These are phyloP conservation scores for Contarinia nasturtii DNA, from an alignment of 1,140 invertebrate genomes.

Conservation along the genomic window DNA sequence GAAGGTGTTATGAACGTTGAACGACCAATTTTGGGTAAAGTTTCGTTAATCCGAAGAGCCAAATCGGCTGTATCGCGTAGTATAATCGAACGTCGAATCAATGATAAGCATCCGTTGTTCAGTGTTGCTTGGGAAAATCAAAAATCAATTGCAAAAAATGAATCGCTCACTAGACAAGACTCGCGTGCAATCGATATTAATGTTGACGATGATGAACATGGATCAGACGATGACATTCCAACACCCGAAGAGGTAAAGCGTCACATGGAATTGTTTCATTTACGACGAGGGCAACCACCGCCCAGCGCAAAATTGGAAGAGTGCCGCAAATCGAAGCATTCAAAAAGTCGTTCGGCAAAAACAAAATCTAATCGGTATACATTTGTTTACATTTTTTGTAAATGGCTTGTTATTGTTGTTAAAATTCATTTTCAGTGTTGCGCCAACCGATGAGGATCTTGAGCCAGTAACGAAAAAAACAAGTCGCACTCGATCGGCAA, in stretches of 20 bases:
- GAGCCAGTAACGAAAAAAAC: background rate
- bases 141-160: conserved; percentile 4
- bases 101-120: conserved; percentile 11
- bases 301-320: background rate
- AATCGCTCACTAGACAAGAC: background rate
- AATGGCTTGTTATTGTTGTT: background rate
- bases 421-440: conserved; percentile 22
- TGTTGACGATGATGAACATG: conserved; percentile 11
- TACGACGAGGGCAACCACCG: background rate
- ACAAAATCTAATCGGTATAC: background rate
- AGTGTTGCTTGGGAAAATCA: conserved; percentile 9
- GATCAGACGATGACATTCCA: conserved; percentile 13
- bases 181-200: conserved; percentile 8
- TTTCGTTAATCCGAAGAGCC: conserved; percentile 34
- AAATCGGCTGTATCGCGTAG: conserved; percentile 30
- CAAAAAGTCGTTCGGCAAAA: background rate
- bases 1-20: conserved; percentile 30
- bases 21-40: conserved; percentile 32
- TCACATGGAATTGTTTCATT: conserved; percentile 14
- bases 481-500: conserved; percentile 15
- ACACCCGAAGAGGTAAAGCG: conserved; percentile 20
- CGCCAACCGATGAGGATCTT: conserved; percentile 9
- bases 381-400: background rate
- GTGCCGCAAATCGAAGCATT: background rate
- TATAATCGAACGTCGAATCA: conserved; percentile 20